Conservation (phyloP, 2,113 vertebrate species). For the Chroicocephalus ridibundus region DNA sequence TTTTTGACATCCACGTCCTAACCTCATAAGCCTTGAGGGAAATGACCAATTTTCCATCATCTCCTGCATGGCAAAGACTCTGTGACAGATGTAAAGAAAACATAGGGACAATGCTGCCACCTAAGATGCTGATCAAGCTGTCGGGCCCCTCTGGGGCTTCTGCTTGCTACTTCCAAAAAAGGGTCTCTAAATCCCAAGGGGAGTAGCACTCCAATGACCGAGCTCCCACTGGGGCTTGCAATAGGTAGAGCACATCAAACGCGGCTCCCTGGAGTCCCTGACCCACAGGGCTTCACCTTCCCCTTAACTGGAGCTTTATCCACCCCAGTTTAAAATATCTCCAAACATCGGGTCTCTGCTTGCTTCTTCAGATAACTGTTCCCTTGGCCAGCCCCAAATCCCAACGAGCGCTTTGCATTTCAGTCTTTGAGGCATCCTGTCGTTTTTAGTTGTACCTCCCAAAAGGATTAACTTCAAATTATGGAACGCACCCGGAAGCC, state of each 20-base stretch:
- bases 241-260: background rate
- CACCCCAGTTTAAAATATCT: background rate
- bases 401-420: background rate
- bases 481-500: background rate
- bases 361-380: background rate
- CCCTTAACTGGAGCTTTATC: background rate
- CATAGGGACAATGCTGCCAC: background rate
- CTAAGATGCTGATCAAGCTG: background rate
- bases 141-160: background rate
- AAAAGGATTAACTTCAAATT: background rate
- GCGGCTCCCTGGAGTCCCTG: background rate
- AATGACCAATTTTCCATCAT: fast-evolving
- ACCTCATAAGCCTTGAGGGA: background rate
- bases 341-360: background rate
- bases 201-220: background rate
- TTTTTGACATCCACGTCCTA: background rate
- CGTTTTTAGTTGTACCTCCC: background rate
- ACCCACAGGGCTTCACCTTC: background rate
- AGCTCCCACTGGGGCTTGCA: background rate
- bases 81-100: background rate
- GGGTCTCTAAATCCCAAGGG: background rate
- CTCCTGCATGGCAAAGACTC: background rate
- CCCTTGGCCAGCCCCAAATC: background rate
- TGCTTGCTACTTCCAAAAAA: background rate
- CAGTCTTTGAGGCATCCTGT: background rate